Base-by-base conservation (phyloP, 1,140 invertebrate genomes). In the Rhyzopertha dominica region DNA sequence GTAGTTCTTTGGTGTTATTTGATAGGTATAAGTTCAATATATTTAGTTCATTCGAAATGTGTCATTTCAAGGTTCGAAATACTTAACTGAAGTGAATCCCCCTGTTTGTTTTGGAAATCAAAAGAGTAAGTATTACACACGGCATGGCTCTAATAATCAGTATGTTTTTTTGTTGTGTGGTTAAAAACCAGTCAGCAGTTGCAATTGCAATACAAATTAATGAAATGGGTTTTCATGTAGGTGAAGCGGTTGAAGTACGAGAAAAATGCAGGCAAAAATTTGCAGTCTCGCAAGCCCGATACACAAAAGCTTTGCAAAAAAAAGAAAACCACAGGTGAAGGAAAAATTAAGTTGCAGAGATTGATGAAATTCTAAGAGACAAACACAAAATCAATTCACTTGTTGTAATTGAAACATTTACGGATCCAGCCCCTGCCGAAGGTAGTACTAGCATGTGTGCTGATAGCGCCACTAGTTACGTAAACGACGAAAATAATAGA, bases 191-290 rank as follows among this genome's bases (percentile, higher is more conserved):
- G n/a, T n/a, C n/a, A n/a, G n/a, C n/a, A n/a, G n/a, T n/a, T n/a
- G n/a, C n/a, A 40, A 40, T 40, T 28, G 22, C 38, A 16, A 26
- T 9, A 5, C 17, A 28, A 9, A 40, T 40, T 16, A 40, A 40
- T 28, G 25, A 26, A 26, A 40, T 40, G 38, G 38, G 24, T 12
- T 40, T 28, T 17, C 30, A 16, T 28, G 22, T 39, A 16, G 38
- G 38, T 8, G 8, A 28, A 10, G 10, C 16, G 8, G 5, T n/a
- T 26, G 12, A 4, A 10, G 12, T 16, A 17, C 1, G 17, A 22
- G 42, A 43, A 14, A 43, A 43, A 35, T 34, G 20, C 12, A 18
- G 42, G 10, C 42, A 35, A 35, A 43, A 43, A 28, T 43, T 43
- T 25, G 26, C 26, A 7, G 36, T 35, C 36, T 14, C 36, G 23